phyloP scores from a whole-genome alignment of 2,797 vertebrate genomes.

The Erethizon dorsatum region DNA sequence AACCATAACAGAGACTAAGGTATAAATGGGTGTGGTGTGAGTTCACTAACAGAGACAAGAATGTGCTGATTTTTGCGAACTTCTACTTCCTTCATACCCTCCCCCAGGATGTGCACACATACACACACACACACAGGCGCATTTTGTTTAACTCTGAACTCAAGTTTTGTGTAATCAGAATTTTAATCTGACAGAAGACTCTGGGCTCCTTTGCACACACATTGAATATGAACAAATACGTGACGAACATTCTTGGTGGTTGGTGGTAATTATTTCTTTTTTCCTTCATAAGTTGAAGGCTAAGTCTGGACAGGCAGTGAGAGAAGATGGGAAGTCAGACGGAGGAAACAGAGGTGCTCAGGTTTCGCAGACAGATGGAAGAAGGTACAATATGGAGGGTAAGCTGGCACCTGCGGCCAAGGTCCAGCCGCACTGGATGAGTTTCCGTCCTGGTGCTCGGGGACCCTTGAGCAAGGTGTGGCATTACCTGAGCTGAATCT shows the following conservation, averaged over 20 bases:
- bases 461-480: no score
- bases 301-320: neutral
- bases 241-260: no score
- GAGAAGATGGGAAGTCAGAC: neutral
- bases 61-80: no score
- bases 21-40: neutral
- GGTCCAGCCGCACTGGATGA: rapidly evolving
- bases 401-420: no score
- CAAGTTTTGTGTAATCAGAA: neutral
- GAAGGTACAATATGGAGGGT: neutral
- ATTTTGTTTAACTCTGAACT: neutral
- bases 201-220: neutral
- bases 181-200: neutral
- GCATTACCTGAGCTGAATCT: neutral
- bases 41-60: rapidly evolving
- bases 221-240: neutral
- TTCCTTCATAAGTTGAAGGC: neutral
- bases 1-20: neutral
- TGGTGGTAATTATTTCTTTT: no score
- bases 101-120: neutral
- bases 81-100: neutral
- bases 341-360: neutral
- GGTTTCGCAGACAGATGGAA: neutral
- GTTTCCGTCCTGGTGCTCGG: rapidly evolving
- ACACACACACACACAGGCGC: neutral